A percentile compares a stretch with the other conserved stretches of the same genome.
phyloP scores from a whole-genome alignment of 2,113 vertebrate species.

The Cephalopholis sonnerati region DNA sequence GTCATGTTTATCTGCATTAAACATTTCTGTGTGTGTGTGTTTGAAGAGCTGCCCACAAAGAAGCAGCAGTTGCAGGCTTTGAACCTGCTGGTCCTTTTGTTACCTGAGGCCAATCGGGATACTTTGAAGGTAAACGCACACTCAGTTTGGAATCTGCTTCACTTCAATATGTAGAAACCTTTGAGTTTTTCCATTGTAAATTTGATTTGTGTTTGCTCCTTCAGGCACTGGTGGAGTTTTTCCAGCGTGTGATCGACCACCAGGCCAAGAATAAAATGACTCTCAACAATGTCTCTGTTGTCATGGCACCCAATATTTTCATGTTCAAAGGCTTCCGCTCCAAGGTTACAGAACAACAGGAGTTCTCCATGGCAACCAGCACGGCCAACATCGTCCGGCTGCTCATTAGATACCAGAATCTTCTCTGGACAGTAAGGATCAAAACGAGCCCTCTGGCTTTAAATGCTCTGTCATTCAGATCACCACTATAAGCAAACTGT shows the following conservation, averaged over 20 bases:
- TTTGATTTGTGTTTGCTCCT: conserved; percentile 30
- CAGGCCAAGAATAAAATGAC: conserved; percentile 96
- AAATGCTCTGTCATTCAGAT: not conserved
- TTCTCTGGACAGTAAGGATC: conserved; percentile 93
- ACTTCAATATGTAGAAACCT: not conserved
- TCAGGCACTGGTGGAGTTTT: conserved; percentile 95
- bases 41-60: conserved; percentile 90
- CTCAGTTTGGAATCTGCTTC: not conserved
- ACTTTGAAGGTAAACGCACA: conserved; percentile 89
- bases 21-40: not conserved
- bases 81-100: conserved; percentile 94
- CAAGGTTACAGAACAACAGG: conserved; percentile 89
- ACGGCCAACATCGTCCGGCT: conserved; percentile 92
- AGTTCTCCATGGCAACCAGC: conserved; percentile 92
- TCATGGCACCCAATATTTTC: conserved; percentile 99
- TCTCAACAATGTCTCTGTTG: conserved; percentile 93
- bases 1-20: not conserved
- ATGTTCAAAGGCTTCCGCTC: conserved; percentile 89
- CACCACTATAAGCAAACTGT: not conserved
- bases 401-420: conserved; percentile 92
- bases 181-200: not conserved
- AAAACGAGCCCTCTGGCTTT: not conserved
- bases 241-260: conserved; percentile 92
- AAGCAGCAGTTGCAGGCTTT: conserved; percentile 95
- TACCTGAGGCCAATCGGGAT: conserved; percentile 92